These are phyloP conservation scores for Danio jaintianensis DNA, from an alignment of 2,797 vertebrate genomes.

Conservation along the genomic window DNA sequence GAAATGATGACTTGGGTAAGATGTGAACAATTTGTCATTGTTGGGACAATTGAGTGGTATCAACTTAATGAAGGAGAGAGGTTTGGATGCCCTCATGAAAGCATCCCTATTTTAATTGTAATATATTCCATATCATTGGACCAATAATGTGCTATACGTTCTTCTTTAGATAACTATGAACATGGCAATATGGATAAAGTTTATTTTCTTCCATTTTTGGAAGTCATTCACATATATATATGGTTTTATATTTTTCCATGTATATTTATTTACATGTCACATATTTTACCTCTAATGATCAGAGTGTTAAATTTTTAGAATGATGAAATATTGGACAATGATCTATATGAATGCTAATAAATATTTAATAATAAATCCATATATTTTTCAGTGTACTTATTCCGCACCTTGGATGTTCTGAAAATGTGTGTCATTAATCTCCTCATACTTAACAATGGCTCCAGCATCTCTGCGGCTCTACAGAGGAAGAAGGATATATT, in stretches of 20 bases:
- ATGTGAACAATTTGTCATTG: conserved; percentile 10
- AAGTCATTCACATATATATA: conserved; percentile 70
- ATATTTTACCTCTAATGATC: conserved; percentile 64
- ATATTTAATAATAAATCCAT: conserved; percentile 57
- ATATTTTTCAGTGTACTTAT: background rate
- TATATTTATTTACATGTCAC: conserved; percentile 78
- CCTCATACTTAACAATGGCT: no score
- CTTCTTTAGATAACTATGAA: conserved; percentile 56
- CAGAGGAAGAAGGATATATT: no score
- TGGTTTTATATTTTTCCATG: conserved; percentile 69
- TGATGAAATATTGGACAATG: conserved; percentile 67
- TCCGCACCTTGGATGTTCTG: background rate
- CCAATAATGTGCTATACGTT: conserved; percentile 43
- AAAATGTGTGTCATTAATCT: no score
- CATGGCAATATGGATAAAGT: conserved; percentile 69
- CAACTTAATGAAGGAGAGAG: conserved; percentile 6
- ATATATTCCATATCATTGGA: conserved; percentile 44
- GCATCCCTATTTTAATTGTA: conserved; percentile 19
- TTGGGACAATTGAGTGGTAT: background rate
- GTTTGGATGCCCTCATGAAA: conserved; percentile 25
- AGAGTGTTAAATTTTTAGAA: conserved; percentile 65
- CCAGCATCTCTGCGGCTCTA: no score
- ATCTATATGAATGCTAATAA: conserved; percentile 75
- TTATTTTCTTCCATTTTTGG: conserved; percentile 82
- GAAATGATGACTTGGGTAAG: background rate